Evolutionary conservation across 2,888 invertebrate genomes (phyloP).

Genomic region (Agriopis aurantiaria): DNA sequence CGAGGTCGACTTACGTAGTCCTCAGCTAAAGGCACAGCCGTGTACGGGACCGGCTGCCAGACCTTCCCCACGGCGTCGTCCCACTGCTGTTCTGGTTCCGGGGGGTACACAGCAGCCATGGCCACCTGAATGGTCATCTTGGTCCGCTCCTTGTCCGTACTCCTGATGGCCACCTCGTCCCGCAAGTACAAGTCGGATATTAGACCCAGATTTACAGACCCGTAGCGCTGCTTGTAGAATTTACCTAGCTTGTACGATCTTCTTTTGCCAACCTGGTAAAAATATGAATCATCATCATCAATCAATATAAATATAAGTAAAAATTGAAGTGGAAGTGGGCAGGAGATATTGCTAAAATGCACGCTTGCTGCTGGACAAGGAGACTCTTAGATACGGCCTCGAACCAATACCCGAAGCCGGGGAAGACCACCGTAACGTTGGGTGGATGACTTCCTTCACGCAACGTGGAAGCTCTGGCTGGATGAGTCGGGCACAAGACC

Average conservation of each 20-base stretch:
- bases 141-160: constrained; percentile 79
- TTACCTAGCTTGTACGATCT: constrained; percentile 73
- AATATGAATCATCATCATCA: neutral
- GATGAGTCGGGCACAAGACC: too few relatives aligned
- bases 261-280: constrained; percentile 68
- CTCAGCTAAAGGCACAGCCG: constrained; percentile 66
- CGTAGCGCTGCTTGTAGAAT: constrained; percentile 69
- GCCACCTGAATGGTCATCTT: constrained; percentile 78
- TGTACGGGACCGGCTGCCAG: constrained; percentile 80
- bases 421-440: too few relatives aligned
- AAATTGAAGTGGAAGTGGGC: too few relatives aligned
- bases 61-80: constrained; percentile 71
- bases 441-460: too few relatives aligned
- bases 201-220: constrained; percentile 58
- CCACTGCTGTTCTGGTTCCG: constrained; percentile 76
- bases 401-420: too few relatives aligned
- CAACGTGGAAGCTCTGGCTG: too few relatives aligned
- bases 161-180: constrained; percentile 69
- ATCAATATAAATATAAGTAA: too few relatives aligned
- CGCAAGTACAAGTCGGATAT: constrained; percentile 68
- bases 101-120: constrained; percentile 76
- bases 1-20: constrained; percentile 71
- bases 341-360: too few relatives aligned
- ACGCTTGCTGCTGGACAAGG: too few relatives aligned
- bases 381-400: too few relatives aligned